Evolutionary conservation across 2,797 vertebrate genomes (phyloP).

Genomic region (Cuniculus paca): DNA sequence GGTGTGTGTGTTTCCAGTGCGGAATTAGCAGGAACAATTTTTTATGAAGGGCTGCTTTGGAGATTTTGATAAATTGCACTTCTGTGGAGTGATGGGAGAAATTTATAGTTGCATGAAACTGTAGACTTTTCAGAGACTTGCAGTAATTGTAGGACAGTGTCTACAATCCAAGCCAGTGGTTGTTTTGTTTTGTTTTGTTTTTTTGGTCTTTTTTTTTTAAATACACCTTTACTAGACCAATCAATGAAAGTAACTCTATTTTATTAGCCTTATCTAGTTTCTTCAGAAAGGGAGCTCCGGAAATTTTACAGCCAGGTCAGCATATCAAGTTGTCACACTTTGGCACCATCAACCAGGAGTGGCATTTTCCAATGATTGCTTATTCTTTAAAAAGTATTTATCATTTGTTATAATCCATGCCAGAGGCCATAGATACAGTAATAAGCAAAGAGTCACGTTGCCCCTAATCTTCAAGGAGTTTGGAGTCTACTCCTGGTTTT

Average conservation of each 20-base stretch:
- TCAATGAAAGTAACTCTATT: neutral
- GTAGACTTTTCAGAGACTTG: neutral
- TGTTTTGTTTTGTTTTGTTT: neutral
- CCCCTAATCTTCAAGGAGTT: neutral
- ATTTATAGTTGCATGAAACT: neutral
- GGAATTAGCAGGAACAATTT: neutral
- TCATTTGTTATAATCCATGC: neutral
- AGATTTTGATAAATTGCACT: slow-evolving; percentile 40
- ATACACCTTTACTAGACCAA: neutral
- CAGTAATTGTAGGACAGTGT: neutral
- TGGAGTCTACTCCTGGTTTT: neutral
- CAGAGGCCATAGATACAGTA: neutral
- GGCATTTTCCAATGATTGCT: neutral
- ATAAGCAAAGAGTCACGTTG: neutral
- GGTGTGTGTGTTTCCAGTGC: neutral
- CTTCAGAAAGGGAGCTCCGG: neutral
- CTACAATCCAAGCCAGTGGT: neutral
- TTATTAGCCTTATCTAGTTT: neutral
- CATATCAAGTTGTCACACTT: neutral
- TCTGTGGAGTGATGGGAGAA: slow-evolving; percentile 39
- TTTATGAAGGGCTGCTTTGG: slow-evolving; percentile 39
- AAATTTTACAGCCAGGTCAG: neutral
- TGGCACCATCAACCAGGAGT: neutral
- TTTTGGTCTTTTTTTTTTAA: neutral
- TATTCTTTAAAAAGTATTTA: slow-evolving; percentile 46